A percentile compares a stretch with the other conserved stretches of the same genome.
Evolutionary conservation across 2,888 invertebrate genomes (phyloP).

Genomic region (Caenorhabditis macrosperma): DNA sequence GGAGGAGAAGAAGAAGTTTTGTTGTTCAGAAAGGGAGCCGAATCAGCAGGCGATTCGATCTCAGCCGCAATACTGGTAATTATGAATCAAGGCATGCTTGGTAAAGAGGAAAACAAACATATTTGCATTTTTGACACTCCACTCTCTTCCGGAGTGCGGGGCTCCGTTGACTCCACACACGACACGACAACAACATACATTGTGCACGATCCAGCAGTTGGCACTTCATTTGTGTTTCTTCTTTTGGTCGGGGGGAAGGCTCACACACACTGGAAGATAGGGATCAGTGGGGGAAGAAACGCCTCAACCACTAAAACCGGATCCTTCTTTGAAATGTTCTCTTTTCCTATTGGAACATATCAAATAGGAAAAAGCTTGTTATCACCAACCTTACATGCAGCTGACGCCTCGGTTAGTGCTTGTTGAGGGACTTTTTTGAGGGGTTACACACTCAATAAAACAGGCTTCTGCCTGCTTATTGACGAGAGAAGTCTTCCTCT

Average conservation of each 20-base stretch:
- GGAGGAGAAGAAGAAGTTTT: no score
- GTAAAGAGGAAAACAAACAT: no score
- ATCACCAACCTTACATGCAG: slow-evolving; percentile 43
- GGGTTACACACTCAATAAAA: slow-evolving; percentile 20
- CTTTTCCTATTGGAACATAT: no score
- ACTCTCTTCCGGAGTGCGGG: no score
- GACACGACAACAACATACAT: slow-evolving; percentile 28
- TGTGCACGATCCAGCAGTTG: slow-evolving; percentile 22
- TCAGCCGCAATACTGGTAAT: no score
- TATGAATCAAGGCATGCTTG: no score
- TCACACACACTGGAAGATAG: no score
- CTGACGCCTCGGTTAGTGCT: not conserved
- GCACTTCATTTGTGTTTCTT: slow-evolving; percentile 16
- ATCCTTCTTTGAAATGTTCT: not conserved
- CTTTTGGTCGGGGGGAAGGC: not conserved
- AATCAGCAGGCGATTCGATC: no score
- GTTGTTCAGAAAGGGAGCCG: no score
- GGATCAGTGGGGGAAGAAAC: not conserved
- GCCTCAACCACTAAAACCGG: slow-evolving; percentile 13
- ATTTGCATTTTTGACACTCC: no score
- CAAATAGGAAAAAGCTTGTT: no score
- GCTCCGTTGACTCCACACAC: no score
- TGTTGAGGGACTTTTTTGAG: not conserved
- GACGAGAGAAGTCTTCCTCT: slow-evolving; percentile 26
- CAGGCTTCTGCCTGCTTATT: slow-evolving; percentile 32